Evolutionary conservation across 2,888 invertebrate species (phyloP).

Genomic region (Agriopis leucophaearia): DNA sequence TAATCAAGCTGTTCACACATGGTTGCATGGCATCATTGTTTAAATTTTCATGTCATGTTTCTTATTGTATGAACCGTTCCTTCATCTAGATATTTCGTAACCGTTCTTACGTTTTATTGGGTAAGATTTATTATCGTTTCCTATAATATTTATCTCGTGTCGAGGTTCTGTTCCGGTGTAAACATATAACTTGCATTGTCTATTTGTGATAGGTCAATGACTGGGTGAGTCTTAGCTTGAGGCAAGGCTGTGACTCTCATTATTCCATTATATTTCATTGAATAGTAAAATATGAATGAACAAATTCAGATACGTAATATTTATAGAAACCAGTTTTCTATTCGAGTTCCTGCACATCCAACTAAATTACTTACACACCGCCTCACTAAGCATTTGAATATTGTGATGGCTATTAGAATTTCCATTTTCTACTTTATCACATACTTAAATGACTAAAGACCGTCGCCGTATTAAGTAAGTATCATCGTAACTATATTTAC

Average conservation of each 20-base stretch:
- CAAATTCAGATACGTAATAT: background rate
- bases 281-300: constrained; percentile 6
- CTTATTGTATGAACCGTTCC: constrained; percentile 43
- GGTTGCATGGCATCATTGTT: constrained; percentile 50
- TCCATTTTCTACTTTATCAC: too few species aligned
- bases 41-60: constrained; percentile 51
- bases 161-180: constrained; percentile 29
- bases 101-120: constrained; percentile 56
- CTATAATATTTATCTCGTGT: constrained; percentile 38
- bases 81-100: constrained; percentile 50
- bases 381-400: too few species aligned
- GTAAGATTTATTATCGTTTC: constrained; percentile 52
- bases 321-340: too few species aligned
- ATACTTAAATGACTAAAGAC: too few species aligned
- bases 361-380: too few species aligned
- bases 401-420: too few species aligned
- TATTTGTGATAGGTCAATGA: constrained; percentile 17
- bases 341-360: too few species aligned
- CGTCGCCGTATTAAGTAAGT: too few species aligned
- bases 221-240: background rate
- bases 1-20: constrained; percentile 45
- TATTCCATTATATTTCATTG: constrained; percentile 1
- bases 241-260: background rate
- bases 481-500: too few species aligned
- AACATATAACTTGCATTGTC: constrained; percentile 22